phyloP scores from a whole-genome alignment of 2,797 vertebrate species.

The Ptychobarbus kaznakovi region DNA sequence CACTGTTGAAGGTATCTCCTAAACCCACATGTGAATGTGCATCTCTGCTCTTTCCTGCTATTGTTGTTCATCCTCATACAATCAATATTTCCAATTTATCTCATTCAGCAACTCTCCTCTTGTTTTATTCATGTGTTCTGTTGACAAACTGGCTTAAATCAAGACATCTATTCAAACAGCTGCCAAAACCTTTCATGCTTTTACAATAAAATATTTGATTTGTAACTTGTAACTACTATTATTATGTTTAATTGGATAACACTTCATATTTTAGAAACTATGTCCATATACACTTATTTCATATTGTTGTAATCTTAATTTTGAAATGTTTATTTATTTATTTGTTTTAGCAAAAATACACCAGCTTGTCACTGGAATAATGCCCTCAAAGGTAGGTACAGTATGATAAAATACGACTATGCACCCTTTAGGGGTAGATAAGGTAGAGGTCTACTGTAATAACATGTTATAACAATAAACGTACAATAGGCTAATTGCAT shows the following conservation, averaged over 20 bases:
- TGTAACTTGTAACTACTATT: background rate
- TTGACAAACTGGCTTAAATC: background rate
- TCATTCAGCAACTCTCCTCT: conserved; percentile 2
- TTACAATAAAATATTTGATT: background rate
- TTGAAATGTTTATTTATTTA: background rate
- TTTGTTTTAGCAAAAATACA: background rate
- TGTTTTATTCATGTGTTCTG: background rate
- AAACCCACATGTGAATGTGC: conserved; percentile 9
- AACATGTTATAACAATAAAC: background rate
- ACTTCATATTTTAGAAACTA: background rate
- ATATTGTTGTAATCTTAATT: background rate
- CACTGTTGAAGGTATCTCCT: background rate
- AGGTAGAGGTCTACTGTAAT: background rate
- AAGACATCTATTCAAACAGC: background rate
- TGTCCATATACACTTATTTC: background rate
- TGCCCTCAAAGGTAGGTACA: background rate
- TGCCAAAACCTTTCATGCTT: background rate
- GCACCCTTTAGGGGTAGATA: background rate
- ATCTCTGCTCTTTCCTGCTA: conserved; percentile 21
- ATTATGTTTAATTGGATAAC: background rate
- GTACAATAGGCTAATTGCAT: background rate
- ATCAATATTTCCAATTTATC: background rate
- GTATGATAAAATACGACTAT: background rate
- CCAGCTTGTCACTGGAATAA: background rate
- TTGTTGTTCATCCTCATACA: conserved; percentile 17